Base-by-base conservation (phyloP, 2,113 vertebrate genomes). In the Callipepla californica region DNA sequence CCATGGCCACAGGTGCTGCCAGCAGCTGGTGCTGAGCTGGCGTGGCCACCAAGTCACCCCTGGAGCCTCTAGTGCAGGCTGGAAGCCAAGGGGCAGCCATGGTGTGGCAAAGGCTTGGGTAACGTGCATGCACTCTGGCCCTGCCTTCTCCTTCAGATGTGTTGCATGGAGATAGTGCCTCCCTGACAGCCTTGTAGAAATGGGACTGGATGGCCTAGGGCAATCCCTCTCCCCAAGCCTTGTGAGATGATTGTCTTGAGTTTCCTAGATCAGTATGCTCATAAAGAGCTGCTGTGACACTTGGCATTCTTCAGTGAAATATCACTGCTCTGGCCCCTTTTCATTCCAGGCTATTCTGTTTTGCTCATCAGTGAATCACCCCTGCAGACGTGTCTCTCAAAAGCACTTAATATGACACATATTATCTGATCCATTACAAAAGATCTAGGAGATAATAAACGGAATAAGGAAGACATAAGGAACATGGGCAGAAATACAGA, bases 21-120 rank as follows among this genome's bases (percentile, higher is more conserved):
- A 70, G 50, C 47, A 85, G 82, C 82, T 32, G 5, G 28, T 25
- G 59, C 65, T 65, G 65, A 59, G 20, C 79, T 96, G 92, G 87
- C 84, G 93, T 69, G 84, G 80, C 92, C 74, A 87, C 74, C 3
- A 5, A 70, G 25, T 51, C 89, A 63, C 48, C 9, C 32, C 65
- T 26, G 22, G 63, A 68, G 66, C 6, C 20, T 32, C 48, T n/a
- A 53, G n/a, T n/a, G 16, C 8, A 18, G 47, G 7, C 42, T 72
- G 53, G 22, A 22, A 70, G 47, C 45, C 47, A 15, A 32, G 53
- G 25, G 48, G 40, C 25, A 48, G 40, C 61, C 32, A 42, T 28
- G n/a, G 30, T 32, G 23, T 65, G 14, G 10, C 2, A 36, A 13
- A 11, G 47, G 3, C 17, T 12, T 32, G 26, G 28, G 48, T 28